A percentile compares a stretch with the other conserved stretches of the same genome.
phyloP scores from a whole-genome alignment of 1,140 invertebrate genomes.

The Zaprionus tsacasi region DNA sequence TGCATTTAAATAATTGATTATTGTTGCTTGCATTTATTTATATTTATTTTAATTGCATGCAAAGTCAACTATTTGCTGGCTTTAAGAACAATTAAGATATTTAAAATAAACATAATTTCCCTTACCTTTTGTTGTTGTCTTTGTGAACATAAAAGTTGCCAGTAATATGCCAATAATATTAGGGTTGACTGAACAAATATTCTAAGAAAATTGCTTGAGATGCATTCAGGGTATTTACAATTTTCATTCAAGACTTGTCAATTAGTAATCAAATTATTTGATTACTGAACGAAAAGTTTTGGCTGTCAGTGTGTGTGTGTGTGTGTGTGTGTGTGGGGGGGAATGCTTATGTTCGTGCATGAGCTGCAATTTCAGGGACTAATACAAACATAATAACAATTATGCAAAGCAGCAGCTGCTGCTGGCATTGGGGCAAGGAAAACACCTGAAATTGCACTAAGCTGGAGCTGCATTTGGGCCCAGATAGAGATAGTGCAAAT shows the following conservation, averaged over 20 bases:
- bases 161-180: background rate
- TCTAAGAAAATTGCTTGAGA: background rate
- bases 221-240: background rate
- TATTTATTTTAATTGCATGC: too few relatives aligned
- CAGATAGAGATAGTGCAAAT: conserved; percentile 47
- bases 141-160: background rate
- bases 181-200: background rate
- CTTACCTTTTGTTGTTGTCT: background rate
- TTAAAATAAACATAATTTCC: background rate
- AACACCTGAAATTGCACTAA: conserved; percentile 59
- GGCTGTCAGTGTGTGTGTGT: conserved; percentile 15
- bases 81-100: too few relatives aligned
- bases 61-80: too few relatives aligned
- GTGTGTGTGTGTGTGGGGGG: background rate
- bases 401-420: conserved; percentile 59
- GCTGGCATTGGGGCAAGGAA: conserved; percentile 19
- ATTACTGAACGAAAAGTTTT: conserved; percentile 13
- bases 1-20: too few relatives aligned
- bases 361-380: conserved; percentile 54
- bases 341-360: background rate
- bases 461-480: conserved; percentile 8
- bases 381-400: conserved; percentile 73
- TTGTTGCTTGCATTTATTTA: too few relatives aligned
- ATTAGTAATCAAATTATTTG: conserved; percentile 35
- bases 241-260: conserved; percentile 19